Conservation (phyloP, 2,113 vertebrate species). For the Greenwoodochromis staneri region DNA sequence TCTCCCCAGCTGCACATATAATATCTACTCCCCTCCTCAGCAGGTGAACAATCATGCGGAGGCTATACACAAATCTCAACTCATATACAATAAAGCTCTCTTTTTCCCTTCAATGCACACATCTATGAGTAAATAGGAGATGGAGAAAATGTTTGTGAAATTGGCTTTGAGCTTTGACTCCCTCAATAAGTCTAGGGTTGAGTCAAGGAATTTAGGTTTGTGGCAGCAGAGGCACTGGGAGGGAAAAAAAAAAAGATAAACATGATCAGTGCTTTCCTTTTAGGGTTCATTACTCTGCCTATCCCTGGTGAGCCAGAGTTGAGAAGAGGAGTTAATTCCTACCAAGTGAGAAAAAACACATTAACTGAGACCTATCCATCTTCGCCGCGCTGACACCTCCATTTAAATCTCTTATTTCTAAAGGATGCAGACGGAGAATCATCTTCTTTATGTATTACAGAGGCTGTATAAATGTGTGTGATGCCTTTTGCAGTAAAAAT, state of each 20-base stretch:
- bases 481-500: slow-evolving; percentile 36
- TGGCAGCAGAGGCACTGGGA: background rate
- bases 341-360: slow-evolving; percentile 63
- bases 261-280: slow-evolving; percentile 51
- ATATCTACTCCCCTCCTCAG: background rate
- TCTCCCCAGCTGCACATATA: background rate
- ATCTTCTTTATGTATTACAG: slow-evolving; percentile 11
- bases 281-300: slow-evolving; percentile 68
- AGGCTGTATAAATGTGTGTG: background rate
- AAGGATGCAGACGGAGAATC: slow-evolving; percentile 35
- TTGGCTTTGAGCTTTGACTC: slow-evolving; percentile 60
- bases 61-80: slow-evolving; percentile 27
- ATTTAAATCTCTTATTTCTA: slow-evolving; percentile 71
- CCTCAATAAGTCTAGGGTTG: slow-evolving; percentile 55
- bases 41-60: slow-evolving; percentile 14
- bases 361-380: slow-evolving; percentile 72
- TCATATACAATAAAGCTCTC: background rate
- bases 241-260: slow-evolving; percentile 32
- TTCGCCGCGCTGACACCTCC: slow-evolving; percentile 60
- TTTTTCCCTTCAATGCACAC: slow-evolving; percentile 54
- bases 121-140: slow-evolving; percentile 44
- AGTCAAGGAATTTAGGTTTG: slow-evolving; percentile 49
- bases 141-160: slow-evolving; percentile 55
- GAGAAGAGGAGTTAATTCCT: slow-evolving; percentile 65
- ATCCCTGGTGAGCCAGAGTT: slow-evolving; percentile 52